Percentiles rank a stretch among this genome's conserved stretches.
Conservation (phyloP, 2,797 vertebrate genomes). For the Hydrolagus colliei region DNA sequence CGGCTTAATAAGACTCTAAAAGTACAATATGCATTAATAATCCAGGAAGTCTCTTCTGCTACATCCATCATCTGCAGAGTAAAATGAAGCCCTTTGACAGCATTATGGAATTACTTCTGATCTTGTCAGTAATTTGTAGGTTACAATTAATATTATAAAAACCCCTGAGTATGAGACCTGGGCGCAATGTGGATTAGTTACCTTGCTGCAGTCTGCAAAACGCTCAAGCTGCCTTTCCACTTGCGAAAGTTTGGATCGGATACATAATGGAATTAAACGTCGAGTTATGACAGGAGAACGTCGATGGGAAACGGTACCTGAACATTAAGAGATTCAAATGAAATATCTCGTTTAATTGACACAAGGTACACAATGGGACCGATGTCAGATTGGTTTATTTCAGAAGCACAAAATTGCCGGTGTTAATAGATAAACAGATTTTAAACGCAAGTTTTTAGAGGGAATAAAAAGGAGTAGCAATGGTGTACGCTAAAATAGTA, state of each 20-base stretch:
- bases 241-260: neutral
- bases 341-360: neutral
- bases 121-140: slow-evolving; percentile 64
- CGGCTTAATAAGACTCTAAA: slow-evolving; percentile 27
- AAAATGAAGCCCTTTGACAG: slow-evolving; percentile 64
- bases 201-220: neutral
- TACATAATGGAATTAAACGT: neutral
- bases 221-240: neutral
- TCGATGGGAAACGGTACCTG: neutral
- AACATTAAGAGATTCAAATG: neutral
- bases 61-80: slow-evolving; percentile 61
- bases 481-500: neutral
- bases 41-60: slow-evolving; percentile 61
- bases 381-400: neutral
- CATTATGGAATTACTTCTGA: slow-evolving; percentile 66
- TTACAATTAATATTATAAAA: slow-evolving; percentile 31
- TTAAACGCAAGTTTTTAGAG: neutral
- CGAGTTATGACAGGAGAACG: no score
- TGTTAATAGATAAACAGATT: neutral
- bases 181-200: neutral
- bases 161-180: neutral
- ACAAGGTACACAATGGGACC: neutral
- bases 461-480: neutral
- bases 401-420: neutral
- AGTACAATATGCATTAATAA: slow-evolving; percentile 61